Base-by-base conservation (phyloP, 2,888 invertebrate genomes). In the Anagyrus pseudococci region DNA sequence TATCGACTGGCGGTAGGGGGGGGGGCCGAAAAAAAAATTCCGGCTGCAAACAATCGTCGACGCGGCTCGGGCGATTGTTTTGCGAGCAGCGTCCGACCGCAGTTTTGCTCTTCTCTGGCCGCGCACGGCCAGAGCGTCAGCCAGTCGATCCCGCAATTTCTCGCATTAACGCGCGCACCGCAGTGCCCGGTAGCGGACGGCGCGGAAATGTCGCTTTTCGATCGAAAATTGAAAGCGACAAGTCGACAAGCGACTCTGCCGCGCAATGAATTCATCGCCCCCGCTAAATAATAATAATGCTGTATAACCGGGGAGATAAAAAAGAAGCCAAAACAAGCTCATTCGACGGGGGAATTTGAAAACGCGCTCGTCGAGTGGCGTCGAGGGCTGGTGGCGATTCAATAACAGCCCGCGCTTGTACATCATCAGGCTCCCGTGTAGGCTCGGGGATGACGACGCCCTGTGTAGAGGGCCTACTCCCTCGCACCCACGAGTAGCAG, bases 31-130 rank as follows among this genome's bases (percentile, higher is more conserved):
- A 29, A 37, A 37, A 52, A 52, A 62, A 58, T 41, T 17, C 17
- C 15, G 23, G 48, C 17, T 7, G 17, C 22, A 17, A 55, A 25
- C 19, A 17, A 52, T 59, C 33, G n/a, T 4, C 47, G n/a, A 29
- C 29, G 29, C 29, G 29, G 10, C 6, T 10, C 29, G 4, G 29
- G 29, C 29, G 29, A 33, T 49, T 44, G 40, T 52, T 60, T 64
- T 48, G 48, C 57, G 47, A 58, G 43, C n/a, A 37, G 26, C 25
- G 22, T 17, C 49, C 58, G 29, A 62, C 63, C 68, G 64, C 70
- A 72, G 71, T 70, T 73, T 72, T 70, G 54, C 59, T 55, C 37
- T 64, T 67, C 63, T n/a, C 62, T 52, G 59, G 47, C 54, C 69
- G 61, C 71, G 15, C 40, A 20, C 25, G 37, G 26, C 56, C 29